A percentile compares a stretch with the other conserved stretches of the same genome.
These are phyloP conservation scores for Entelurus aequoreus DNA, from an alignment of 2,113 vertebrate genomes.

Conservation along the genomic window DNA sequence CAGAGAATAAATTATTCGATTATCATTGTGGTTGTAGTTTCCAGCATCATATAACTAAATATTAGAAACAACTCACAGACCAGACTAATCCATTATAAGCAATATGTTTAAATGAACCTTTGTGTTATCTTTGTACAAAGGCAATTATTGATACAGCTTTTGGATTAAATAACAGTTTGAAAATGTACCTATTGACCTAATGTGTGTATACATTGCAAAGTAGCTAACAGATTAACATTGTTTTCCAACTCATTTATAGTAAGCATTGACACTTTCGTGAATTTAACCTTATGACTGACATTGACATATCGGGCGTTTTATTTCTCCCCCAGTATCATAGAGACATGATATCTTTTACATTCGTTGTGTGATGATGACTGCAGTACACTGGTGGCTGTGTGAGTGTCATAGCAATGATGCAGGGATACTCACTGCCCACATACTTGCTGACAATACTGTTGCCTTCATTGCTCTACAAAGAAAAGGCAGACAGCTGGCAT, in stretches of 20 bases:
- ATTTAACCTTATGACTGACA: background rate
- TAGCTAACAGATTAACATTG: too few relatives aligned
- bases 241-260: background rate
- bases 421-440: conserved; percentile 31
- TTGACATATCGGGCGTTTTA: background rate
- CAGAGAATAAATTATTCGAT: too few relatives aligned
- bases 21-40: too few relatives aligned
- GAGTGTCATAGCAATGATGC: conserved; percentile 39
- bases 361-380: conserved; percentile 9
- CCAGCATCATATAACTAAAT: too few relatives aligned
- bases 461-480: conserved; percentile 41
- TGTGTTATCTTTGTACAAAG: too few relatives aligned
- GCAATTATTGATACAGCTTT: too few relatives aligned
- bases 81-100: too few relatives aligned
- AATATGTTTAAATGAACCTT: too few relatives aligned
- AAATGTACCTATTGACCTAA: too few relatives aligned
- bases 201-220: too few relatives aligned
- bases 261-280: background rate
- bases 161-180: too few relatives aligned
- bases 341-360: conserved; percentile 5
- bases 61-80: too few relatives aligned
- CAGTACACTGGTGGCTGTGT: conserved; percentile 33
- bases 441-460: conserved; percentile 51
- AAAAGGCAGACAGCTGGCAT: conserved; percentile 39
- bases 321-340: background rate